Percentiles rank a stretch among this genome's conserved stretches.
phyloP scores from a whole-genome alignment of 2,113 vertebrate genomes.

The Candoia aspera region DNA sequence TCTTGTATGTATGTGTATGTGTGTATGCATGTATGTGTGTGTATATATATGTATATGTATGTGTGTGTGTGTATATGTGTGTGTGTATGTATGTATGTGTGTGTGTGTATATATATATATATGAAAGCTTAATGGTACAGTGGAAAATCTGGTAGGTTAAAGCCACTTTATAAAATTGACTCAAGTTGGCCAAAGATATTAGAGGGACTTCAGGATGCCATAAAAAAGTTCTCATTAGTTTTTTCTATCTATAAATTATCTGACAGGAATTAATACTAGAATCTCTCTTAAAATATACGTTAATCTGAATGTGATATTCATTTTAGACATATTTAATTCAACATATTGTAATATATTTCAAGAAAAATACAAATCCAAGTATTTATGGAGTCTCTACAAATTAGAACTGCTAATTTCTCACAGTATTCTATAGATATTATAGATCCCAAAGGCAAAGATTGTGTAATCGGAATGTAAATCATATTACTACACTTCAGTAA shows the following conservation, averaged over 20 bases:
- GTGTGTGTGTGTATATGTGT: too few relatives aligned
- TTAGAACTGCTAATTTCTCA: neutral
- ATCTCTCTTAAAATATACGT: neutral
- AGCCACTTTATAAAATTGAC: too few relatives aligned
- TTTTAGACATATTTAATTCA: neutral
- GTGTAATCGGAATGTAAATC: neutral
- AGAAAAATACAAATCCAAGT: neutral
- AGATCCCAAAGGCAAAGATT: neutral
- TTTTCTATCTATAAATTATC: neutral
- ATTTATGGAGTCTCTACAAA: neutral
- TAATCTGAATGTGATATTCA: neutral
- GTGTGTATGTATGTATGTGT: too few relatives aligned
- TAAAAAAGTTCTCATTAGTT: neutral
- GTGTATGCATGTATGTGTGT: too few relatives aligned
- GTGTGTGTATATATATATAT: too few relatives aligned
- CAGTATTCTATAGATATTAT: neutral
- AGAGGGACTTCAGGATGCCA: too few relatives aligned
- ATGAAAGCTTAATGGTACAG: too few relatives aligned
- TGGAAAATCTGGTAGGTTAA: too few relatives aligned
- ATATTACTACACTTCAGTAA: neutral
- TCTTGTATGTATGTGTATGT: too few relatives aligned
- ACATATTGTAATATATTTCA: neutral
- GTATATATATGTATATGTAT: too few relatives aligned
- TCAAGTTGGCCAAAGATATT: too few relatives aligned
- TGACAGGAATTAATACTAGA: neutral